Base-by-base conservation (phyloP, 2,888 invertebrate species). In the Amorpha juglandis region DNA sequence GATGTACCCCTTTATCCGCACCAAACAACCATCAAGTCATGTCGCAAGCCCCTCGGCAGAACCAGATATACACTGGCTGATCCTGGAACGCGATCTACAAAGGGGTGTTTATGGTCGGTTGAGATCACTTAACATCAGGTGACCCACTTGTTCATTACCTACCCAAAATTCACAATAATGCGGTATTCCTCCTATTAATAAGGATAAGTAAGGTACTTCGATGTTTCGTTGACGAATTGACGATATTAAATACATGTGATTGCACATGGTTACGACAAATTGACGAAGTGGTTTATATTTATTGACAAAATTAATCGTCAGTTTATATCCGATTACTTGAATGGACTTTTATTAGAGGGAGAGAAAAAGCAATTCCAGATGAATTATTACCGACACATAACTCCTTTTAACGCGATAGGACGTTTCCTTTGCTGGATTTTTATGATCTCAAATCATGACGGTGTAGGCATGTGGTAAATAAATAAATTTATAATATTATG, bases 321-420 rank as follows among this genome's bases (percentile, higher is more conserved):
- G 19, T 58, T 58, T 58, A 58, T 42, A 42, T 14, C 42, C 19
- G 38, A 19, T 58, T 38, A 42, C 19, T 12, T 19, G 11, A 2
- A 11, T 19, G 58, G 19, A 38, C 38, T 58, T 33, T 55, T 55
- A 55, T 38, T 58, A 58, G 58, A 53, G 35, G 19, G n/a, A n/a
- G n/a, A 9, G 12, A 38, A 19, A 19, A 42, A 19, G 58, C 19
- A 58, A 58, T 58, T 58, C 19, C 58, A 19, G 11, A 42, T 58
- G 58, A 58, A 42, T 19, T 58, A 58, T 58, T 58, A 38, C 19
- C 42, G 19, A 58, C 58, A 58, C 38, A 58, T 58, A 38, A 58
- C 42, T 42, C 58, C 58, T 58, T 42, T 58, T 58, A 58, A 58
- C 19, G 16, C 19, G 19, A 19, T 19, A 19, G 19, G 58, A 58